Percentiles rank a stretch among this genome's conserved stretches.
These are phyloP conservation scores for Crocallis elinguaria DNA, from an alignment of 2,888 invertebrate species.

Conservation along the genomic window DNA sequence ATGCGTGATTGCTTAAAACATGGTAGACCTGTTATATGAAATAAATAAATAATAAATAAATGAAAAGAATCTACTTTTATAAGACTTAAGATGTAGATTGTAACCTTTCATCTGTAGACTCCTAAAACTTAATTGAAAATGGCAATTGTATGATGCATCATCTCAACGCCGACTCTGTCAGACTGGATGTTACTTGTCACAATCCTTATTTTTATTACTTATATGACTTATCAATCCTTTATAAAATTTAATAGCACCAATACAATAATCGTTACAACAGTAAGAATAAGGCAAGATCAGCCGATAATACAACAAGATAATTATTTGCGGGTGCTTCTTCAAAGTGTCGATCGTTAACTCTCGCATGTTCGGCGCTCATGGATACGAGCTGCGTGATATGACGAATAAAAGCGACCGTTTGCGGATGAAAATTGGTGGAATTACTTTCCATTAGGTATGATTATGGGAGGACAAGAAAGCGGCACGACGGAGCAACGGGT, in stretches of 20 bases:
- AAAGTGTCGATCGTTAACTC: constrained; percentile 53
- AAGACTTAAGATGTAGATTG: too few relatives aligned
- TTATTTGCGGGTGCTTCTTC: constrained; percentile 52
- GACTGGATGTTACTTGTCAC: too few relatives aligned
- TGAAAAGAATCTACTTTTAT: too few relatives aligned
- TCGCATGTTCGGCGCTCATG: constrained; percentile 54
- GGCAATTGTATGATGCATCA: too few relatives aligned
- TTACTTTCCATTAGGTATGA: constrained; percentile 75
- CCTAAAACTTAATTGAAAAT: too few relatives aligned
- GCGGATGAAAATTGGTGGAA: constrained; percentile 70
- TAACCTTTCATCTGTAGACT: too few relatives aligned
- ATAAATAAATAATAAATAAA: too few relatives aligned
- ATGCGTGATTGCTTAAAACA: too few relatives aligned
- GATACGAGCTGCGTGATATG: constrained; percentile 60
- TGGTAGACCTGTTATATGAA: too few relatives aligned
- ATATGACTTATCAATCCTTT: background rate
- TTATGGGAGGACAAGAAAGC: constrained; percentile 74
- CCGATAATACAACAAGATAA: constrained; percentile 8
- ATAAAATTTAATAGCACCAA: background rate
- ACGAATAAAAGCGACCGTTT: constrained; percentile 64
- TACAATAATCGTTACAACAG: background rate
- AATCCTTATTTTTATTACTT: background rate
- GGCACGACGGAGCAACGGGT: constrained; percentile 57
- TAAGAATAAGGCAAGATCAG: background rate
- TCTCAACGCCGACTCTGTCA: too few relatives aligned